phyloP scores from a whole-genome alignment of 2,888 invertebrate genomes.

The Imbricaverruca yamaguchii region DNA sequence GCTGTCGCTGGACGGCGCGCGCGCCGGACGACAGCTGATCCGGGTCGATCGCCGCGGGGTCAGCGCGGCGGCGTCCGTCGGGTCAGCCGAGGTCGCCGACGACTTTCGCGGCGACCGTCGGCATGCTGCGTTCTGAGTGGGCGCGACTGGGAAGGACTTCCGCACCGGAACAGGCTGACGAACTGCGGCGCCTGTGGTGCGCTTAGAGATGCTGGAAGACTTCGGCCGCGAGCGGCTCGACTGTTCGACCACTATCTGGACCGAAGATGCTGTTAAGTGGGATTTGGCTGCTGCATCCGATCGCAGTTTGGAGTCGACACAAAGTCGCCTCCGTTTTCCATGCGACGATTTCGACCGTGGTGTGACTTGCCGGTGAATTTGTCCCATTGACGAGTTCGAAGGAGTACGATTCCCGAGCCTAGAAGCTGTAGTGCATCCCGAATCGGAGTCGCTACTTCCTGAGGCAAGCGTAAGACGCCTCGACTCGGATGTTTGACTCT shows the following conservation, averaged over 20 bases:
- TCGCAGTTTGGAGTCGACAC: neutral
- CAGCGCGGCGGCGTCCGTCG: neutral
- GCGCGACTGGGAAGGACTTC: neutral
- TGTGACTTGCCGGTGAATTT: neutral
- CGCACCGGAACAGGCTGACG: neutral
- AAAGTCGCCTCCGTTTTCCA: neutral
- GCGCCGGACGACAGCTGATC: neutral
- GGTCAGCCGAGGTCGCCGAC: neutral
- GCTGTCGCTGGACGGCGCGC: neutral
- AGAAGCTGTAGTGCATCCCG: too few relatives aligned
- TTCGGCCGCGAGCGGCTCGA: neutral
- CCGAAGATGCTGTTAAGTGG: neutral
- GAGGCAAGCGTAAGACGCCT: neutral
- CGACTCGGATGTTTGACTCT: neutral
- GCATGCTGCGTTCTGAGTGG: neutral
- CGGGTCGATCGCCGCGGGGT: neutral
- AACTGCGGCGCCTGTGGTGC: neutral
- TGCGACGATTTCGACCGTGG: neutral
- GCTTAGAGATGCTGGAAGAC: too few relatives aligned
- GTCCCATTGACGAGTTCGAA: neutral
- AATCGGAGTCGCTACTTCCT: neutral
- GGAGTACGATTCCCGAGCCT: too few relatives aligned
- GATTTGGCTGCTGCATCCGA: neutral
- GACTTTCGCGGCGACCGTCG: neutral
- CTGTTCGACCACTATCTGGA: neutral